Evolutionary conservation across 2,797 vertebrate species (phyloP).

Genomic region (Megalops cyprinoides): DNA sequence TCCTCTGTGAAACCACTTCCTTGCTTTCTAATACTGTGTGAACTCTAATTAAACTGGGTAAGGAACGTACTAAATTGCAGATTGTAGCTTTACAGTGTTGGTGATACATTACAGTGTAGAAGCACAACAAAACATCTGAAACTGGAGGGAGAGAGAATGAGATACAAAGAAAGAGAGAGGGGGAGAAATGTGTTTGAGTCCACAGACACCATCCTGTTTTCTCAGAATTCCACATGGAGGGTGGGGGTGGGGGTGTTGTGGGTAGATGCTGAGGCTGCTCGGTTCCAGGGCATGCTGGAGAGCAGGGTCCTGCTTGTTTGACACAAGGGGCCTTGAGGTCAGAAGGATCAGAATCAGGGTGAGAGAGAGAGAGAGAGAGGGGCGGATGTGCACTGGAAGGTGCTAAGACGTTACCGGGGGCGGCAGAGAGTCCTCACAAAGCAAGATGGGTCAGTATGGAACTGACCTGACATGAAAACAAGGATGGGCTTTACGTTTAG

Average conservation of each 20-base stretch:
- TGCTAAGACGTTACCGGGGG: slow-evolving; percentile 69
- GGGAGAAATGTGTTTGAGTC: slow-evolving; percentile 80
- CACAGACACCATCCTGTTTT: slow-evolving; percentile 71
- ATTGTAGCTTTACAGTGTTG: too few relatives aligned
- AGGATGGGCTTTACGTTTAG: slow-evolving; percentile 69
- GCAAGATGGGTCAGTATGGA: slow-evolving; percentile 72
- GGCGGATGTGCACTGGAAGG: slow-evolving; percentile 47
- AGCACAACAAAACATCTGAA: too few relatives aligned
- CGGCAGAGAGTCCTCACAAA: slow-evolving; percentile 70
- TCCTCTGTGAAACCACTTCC: too few relatives aligned
- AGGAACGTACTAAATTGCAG: too few relatives aligned
- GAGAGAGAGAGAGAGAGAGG: background rate
- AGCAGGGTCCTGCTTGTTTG: slow-evolving; percentile 64
- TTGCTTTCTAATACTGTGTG: too few relatives aligned
- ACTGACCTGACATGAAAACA: slow-evolving; percentile 70
- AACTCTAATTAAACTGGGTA: too few relatives aligned
- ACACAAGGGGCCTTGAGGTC: slow-evolving; percentile 58
- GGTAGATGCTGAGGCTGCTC: slow-evolving; percentile 43
- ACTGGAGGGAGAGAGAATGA: too few relatives aligned
- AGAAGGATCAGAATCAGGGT: background rate
- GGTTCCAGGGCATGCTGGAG: slow-evolving; percentile 58
- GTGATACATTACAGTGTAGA: too few relatives aligned
- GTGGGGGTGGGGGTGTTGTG: too few relatives aligned
- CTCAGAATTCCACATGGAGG: slow-evolving; percentile 51
- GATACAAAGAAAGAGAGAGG: slow-evolving; percentile 50